Conservation (phyloP, 2,113 vertebrate genomes). For the Mesitornis unicolor region DNA sequence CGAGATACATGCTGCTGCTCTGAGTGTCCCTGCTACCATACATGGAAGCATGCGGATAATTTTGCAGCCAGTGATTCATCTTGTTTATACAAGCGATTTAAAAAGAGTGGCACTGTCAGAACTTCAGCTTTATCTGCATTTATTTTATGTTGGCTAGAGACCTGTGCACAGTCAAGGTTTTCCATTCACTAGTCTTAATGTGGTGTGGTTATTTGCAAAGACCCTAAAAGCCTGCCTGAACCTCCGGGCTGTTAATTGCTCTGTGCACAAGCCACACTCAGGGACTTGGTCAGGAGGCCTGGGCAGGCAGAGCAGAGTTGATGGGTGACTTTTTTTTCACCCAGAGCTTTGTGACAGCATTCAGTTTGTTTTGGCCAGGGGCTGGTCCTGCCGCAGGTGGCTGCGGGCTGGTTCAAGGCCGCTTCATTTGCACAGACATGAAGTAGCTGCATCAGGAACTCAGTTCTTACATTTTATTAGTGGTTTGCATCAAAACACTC, state of each 20-base stretch:
- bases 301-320: not conserved
- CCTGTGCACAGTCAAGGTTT: not conserved
- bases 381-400: accelerated
- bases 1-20: not conserved
- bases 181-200: not conserved
- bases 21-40: not conserved
- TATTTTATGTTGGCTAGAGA: not conserved
- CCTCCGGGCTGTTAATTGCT: not conserved
- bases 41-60: not conserved
- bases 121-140: not conserved
- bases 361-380: not conserved
- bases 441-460: not conserved
- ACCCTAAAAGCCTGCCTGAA: accelerated
- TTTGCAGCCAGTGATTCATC: not conserved
- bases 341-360: not conserved
- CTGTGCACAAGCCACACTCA: accelerated
- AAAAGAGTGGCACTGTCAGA: not conserved
- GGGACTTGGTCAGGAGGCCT: not conserved
- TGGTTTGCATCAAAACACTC: not conserved
- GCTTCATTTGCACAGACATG: not conserved
- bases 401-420: not conserved
- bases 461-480: not conserved
- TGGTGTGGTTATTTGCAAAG: accelerated
- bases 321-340: not conserved
- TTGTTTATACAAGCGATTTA: not conserved